Base-by-base conservation (phyloP, 2,797 vertebrate genomes). In the Periparus ater region DNA sequence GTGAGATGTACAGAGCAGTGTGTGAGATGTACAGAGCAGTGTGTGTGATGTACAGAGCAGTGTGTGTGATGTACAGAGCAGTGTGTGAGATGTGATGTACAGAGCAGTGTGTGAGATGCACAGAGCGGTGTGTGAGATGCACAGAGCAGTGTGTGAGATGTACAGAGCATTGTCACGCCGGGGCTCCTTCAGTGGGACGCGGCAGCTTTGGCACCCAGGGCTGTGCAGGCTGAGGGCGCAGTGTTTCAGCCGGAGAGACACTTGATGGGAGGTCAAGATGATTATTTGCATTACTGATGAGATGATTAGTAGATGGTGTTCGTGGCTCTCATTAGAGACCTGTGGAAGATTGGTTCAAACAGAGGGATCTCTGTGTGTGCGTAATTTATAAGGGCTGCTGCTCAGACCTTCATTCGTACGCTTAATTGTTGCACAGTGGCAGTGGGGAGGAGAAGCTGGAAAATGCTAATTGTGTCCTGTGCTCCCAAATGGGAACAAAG, bases 211-310 rank as follows among this genome's bases (percentile, higher is more conserved):
- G 47, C 60, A 61, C 15, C 11, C 42, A 36, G 53, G 34, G 67
- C 58, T 95, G 63, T 60, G 18, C 66, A 60, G 19, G 68, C 40
- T 68, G 73, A 75, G 54, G 73, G 34, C 72, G 7, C 17, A 1
- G 34, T 71, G 47, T 80, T 84, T 77, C 36, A 83, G 42, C 61
- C 22, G 7, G 36, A 92, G 85, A 81, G 79, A 57, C 21, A 10
- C 51, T 89, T 91, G 55, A 48, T 42, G 66, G 80, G 84, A 88
- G 72, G 65, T 81, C 62, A 70, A n/a, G 78, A 44, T 66, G 58
- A 51, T 66, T 91, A 70, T 93, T 92, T 95, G 83, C 38, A 23
- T 86, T 78, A 58, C 44, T 48, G 80, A 85, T 79, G 74, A n/a
- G 58, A 29, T 90, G 45, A 78, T 73, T 47, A 78, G 23, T 73